Evolutionary conservation across 2,113 vertebrate genomes (phyloP).

Genomic region (Myocastor coypus): DNA sequence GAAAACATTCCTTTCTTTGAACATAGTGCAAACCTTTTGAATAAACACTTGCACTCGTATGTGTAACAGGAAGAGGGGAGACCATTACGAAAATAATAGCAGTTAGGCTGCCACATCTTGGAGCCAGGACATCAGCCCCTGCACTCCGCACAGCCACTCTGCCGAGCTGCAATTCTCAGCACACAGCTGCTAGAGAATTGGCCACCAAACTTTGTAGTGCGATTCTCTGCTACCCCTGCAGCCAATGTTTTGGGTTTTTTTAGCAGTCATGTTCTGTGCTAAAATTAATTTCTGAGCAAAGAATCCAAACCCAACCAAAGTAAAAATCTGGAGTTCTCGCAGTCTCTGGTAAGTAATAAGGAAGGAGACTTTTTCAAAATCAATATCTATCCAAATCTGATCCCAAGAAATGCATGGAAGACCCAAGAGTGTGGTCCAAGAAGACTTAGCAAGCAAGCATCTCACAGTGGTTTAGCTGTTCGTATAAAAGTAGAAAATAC

Average conservation of each 20-base stretch:
- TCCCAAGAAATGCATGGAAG: slow-evolving; percentile 33
- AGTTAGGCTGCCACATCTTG: background rate
- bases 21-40: slow-evolving; percentile 39
- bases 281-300: slow-evolving; percentile 70
- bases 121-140: background rate
- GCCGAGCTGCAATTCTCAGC: background rate
- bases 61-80: background rate
- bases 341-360: slow-evolving; percentile 21
- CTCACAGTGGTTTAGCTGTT: background rate
- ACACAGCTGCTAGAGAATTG: background rate
- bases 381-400: slow-evolving; percentile 55
- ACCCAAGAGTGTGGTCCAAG: background rate
- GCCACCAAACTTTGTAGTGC: background rate
- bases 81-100: background rate
- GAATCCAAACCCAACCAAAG: slow-evolving; percentile 62
- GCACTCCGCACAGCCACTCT: background rate
- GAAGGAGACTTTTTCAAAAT: slow-evolving; percentile 28
- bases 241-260: slow-evolving; percentile 51
- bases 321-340: slow-evolving; percentile 34
- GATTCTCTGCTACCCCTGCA: slow-evolving; percentile 13
- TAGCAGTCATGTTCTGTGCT: slow-evolving; percentile 48
- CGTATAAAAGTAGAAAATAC: background rate
- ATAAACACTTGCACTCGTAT: background rate
- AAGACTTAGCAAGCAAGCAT: background rate
- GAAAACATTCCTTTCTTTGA: slow-evolving; percentile 9